A percentile compares a stretch with the other conserved stretches of the same genome.
These are phyloP conservation scores for Sebastes matsubarae DNA, from an alignment of 2,797 vertebrate genomes.

Conservation along the genomic window DNA sequence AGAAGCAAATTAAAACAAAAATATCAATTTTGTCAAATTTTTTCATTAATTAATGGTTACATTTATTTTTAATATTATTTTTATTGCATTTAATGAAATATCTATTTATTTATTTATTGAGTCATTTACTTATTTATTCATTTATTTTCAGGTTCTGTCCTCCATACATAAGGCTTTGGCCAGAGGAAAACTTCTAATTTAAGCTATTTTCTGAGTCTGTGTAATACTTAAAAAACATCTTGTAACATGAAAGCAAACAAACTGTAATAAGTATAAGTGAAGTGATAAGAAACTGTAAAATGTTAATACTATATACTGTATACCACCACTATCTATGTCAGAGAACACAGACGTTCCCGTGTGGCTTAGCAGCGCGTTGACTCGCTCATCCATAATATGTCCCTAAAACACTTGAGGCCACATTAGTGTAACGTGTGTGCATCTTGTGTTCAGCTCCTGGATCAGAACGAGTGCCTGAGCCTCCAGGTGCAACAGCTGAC, in stretches of 20 bases:
- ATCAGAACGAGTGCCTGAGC: constrained; percentile 84
- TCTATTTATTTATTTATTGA: too few species aligned
- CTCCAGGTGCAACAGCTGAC: constrained; percentile 84
- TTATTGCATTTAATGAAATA: too few species aligned
- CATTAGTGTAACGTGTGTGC: neutral
- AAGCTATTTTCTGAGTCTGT: neutral
- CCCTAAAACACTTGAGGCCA: neutral
- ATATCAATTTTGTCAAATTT: too few species aligned
- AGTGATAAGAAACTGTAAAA: neutral
- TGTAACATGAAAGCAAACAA: neutral
- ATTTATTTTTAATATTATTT: too few species aligned
- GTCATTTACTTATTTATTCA: too few species aligned
- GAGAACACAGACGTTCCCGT: neutral
- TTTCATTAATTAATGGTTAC: too few species aligned
- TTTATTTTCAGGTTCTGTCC: too few species aligned
- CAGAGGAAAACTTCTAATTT: neutral
- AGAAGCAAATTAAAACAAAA: too few species aligned
- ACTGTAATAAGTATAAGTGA: too few species aligned
- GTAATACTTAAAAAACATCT: too few species aligned
- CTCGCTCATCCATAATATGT: neutral
- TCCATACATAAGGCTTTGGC: too few species aligned
- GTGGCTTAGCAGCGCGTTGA: neutral
- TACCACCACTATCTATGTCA: neutral
- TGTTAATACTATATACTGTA: neutral
- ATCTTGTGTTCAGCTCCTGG: constrained; percentile 74